Percentiles rank a stretch among this genome's conserved stretches.
These are phyloP conservation scores for Calliopsis andreniformis DNA, from an alignment of 1,140 invertebrate genomes.

Conservation along the genomic window DNA sequence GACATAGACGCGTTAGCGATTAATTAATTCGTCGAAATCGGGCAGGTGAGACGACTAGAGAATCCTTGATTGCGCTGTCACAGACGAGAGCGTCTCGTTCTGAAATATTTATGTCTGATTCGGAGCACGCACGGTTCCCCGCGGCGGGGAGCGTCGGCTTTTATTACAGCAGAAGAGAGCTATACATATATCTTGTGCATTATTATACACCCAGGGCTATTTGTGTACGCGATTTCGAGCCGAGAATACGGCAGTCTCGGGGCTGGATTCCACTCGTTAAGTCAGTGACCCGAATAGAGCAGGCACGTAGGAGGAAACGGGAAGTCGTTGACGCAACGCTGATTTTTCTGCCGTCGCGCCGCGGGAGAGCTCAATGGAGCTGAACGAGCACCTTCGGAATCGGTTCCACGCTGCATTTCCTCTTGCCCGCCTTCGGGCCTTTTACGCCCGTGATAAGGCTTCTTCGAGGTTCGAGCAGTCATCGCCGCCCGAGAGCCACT, in stretches of 20 bases:
- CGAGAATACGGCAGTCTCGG: conserved; percentile 42
- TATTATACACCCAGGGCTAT: conserved; percentile 41
- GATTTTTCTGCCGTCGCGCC: conserved; percentile 32
- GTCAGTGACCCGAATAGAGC: conserved; percentile 62
- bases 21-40: not conserved
- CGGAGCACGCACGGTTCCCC: not conserved
- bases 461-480: too few relatives aligned
- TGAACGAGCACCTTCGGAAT: conserved; percentile 35
- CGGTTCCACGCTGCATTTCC: conserved; percentile 37
- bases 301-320: conserved; percentile 50
- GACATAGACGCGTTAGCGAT: not conserved
- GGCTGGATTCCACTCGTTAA: conserved; percentile 53
- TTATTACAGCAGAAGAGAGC: conserved; percentile 21
- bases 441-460: not conserved
- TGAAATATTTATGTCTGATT: conserved; percentile 32
- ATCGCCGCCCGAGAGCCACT: too few relatives aligned
- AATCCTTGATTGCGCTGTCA: conserved; percentile 18
- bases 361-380: conserved; percentile 21
- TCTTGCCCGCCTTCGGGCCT: not conserved
- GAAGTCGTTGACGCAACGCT: conserved; percentile 43
- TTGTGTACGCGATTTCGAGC: conserved; percentile 50
- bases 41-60: not conserved
- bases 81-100: not conserved
- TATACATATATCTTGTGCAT: conserved; percentile 23
- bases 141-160: conserved; percentile 10